phyloP scores from a whole-genome alignment of 1,140 invertebrate genomes.

The Linepithema humile region DNA sequence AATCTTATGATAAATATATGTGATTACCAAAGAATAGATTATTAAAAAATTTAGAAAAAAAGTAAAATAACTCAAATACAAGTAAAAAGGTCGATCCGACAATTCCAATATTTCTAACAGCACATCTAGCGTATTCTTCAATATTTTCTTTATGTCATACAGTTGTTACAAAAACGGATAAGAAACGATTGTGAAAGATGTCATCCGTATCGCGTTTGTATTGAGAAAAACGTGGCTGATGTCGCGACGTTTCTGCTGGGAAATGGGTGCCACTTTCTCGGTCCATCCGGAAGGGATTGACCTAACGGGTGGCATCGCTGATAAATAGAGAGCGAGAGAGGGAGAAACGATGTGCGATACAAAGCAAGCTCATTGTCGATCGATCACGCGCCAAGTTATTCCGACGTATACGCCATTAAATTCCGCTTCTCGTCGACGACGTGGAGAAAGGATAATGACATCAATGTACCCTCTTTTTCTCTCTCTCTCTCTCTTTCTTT shows the following conservation, averaged over 20 bases:
- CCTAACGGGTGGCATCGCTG: neutral
- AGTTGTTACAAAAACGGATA: too few species aligned
- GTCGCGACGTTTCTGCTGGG: neutral
- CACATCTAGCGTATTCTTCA: too few species aligned
- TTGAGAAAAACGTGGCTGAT: neutral
- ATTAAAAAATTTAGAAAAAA: too few species aligned
- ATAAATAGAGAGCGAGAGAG: slow-evolving; percentile 19
- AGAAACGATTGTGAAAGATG: too few species aligned
- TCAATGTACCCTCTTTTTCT: neutral
- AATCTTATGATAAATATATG: too few species aligned
- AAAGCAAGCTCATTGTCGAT: slow-evolving; percentile 26
- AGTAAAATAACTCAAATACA: too few species aligned
- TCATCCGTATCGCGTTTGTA: too few species aligned
- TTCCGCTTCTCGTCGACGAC: slow-evolving; percentile 12
- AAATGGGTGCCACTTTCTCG: neutral
- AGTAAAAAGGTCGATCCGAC: too few species aligned
- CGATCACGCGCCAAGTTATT: slow-evolving; percentile 28
- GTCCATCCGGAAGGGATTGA: neutral
- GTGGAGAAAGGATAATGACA: slow-evolving; percentile 22
- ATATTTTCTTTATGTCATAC: too few species aligned
- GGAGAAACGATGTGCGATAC: neutral
- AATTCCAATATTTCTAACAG: too few species aligned
- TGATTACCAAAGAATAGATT: too few species aligned
- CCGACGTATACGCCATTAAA: slow-evolving; percentile 15
- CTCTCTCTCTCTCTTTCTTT: too few species aligned